phyloP scores from a whole-genome alignment of 2,797 vertebrate species.

The Chelon labrosus region DNA sequence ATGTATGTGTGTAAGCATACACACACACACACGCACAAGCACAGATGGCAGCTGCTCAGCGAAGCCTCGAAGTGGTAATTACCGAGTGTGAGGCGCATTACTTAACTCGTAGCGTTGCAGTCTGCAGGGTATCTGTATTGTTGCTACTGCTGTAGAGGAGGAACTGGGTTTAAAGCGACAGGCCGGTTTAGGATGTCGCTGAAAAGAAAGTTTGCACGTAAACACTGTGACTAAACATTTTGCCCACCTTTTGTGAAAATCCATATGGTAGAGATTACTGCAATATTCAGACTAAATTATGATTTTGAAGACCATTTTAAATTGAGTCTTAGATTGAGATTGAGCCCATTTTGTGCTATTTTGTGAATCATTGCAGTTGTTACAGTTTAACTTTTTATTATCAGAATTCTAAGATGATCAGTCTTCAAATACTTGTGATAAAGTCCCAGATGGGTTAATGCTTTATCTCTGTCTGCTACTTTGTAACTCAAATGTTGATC shows the following conservation, averaged over 20 bases:
- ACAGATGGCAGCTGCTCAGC: constrained; percentile 86
- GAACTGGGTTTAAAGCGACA: constrained; percentile 68
- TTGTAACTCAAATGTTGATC: neutral
- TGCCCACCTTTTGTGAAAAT: neutral
- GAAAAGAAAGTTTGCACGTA: constrained; percentile 18
- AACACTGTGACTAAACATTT: constrained; percentile 3
- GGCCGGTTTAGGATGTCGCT: constrained; percentile 37
- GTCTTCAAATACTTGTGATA: neutral
- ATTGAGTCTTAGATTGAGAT: neutral
- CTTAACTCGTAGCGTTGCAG: constrained; percentile 83
- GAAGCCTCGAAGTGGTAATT: constrained; percentile 83
- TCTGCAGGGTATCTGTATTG: constrained; percentile 77
- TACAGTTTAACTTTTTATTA: neutral
- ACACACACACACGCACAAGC: constrained; percentile 58
- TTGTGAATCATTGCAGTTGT: neutral
- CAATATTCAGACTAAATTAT: neutral
- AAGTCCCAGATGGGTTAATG: neutral
- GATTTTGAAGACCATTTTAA: neutral
- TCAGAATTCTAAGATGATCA: too few species aligned
- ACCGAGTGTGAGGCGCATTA: constrained; percentile 81
- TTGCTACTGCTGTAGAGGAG: constrained; percentile 61
- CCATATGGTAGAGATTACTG: neutral
- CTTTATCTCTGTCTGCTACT: neutral
- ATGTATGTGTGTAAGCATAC: constrained; percentile 52
- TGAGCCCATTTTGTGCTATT: neutral